Percentiles rank a stretch among this genome's conserved stretches.
phyloP scores from a whole-genome alignment of 2,113 vertebrate species.

The Uropsilus gracilis region DNA sequence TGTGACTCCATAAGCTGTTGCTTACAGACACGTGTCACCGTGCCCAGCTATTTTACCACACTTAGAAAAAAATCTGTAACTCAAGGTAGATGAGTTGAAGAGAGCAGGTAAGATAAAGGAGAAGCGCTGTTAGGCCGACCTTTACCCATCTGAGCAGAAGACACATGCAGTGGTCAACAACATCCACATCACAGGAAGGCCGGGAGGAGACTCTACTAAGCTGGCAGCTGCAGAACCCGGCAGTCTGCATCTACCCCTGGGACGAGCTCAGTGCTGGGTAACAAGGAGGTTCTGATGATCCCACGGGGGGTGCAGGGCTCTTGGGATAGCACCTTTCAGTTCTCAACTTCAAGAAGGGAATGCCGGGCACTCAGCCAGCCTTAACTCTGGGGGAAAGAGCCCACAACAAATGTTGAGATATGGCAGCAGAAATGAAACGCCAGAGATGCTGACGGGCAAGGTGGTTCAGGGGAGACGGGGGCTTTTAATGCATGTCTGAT shows the following conservation, averaged over 20 bases:
- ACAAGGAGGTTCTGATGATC: not conserved
- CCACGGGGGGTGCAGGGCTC: not conserved
- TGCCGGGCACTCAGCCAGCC: not conserved
- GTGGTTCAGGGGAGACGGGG: not conserved
- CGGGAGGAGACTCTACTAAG: not conserved
- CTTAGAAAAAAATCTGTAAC: not conserved
- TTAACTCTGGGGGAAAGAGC: conserved; percentile 5
- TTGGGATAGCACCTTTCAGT: not conserved
- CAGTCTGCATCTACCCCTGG: too few relatives aligned
- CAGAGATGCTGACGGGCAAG: not conserved
- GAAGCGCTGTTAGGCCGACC: not conserved
- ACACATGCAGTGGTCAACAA: fast-evolving
- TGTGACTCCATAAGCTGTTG: too few relatives aligned
- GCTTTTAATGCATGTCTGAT: fast-evolving
- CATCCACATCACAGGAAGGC: not conserved
- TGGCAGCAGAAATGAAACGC: not conserved
- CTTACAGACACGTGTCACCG: too few relatives aligned
- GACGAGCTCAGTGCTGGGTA: not conserved
- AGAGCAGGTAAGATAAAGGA: not conserved
- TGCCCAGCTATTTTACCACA: too few relatives aligned
- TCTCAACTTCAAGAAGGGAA: conserved; percentile 23
- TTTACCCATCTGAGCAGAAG: not conserved
- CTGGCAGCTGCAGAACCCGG: not conserved
- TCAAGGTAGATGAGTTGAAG: not conserved
- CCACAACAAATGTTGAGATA: not conserved